A percentile compares a stretch with the other conserved stretches of the same genome.
Evolutionary conservation across 2,888 invertebrate genomes (phyloP).

Genomic region (Eristalis tenax): DNA sequence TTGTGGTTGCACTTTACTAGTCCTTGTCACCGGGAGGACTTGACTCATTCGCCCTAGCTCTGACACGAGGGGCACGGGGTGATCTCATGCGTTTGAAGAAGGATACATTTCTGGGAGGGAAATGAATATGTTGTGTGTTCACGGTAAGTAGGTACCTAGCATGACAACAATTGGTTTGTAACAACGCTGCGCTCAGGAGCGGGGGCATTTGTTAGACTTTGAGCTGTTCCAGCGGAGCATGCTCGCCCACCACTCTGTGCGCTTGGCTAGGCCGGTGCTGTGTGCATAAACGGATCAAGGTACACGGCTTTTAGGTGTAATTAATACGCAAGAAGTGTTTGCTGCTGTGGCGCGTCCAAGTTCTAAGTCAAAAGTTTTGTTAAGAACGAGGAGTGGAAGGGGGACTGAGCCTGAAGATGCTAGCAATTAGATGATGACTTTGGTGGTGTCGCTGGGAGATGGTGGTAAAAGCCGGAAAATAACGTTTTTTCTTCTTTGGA

Average conservation of each 20-base stretch:
- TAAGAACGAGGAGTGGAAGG: neutral
- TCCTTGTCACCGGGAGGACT: constrained; percentile 18
- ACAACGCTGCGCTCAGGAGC: constrained; percentile 8
- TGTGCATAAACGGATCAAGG: constrained; percentile 33
- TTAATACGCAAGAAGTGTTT: constrained; percentile 41
- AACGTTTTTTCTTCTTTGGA: too few relatives aligned
- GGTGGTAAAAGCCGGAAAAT: neutral
- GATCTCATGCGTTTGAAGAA: neutral
- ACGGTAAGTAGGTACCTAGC: constrained; percentile 20
- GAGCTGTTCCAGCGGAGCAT: neutral
- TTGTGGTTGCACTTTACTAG: constrained; percentile 49
- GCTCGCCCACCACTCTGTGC: neutral
- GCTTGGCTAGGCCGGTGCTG: constrained; percentile 6
- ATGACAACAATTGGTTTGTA: constrained; percentile 32
- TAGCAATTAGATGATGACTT: neutral
- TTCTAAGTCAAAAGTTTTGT: neutral
- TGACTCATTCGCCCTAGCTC: neutral
- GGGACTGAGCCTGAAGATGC: neutral
- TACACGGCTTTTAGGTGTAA: constrained; percentile 19
- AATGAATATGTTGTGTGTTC: neutral
- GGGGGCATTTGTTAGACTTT: constrained; percentile 14
- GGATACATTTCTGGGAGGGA: neutral
- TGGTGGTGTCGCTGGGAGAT: neutral
- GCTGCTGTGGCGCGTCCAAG: neutral
- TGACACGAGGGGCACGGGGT: neutral